Conservation (phyloP, 2,888 invertebrate species). For the Dusona sp. region DNA sequence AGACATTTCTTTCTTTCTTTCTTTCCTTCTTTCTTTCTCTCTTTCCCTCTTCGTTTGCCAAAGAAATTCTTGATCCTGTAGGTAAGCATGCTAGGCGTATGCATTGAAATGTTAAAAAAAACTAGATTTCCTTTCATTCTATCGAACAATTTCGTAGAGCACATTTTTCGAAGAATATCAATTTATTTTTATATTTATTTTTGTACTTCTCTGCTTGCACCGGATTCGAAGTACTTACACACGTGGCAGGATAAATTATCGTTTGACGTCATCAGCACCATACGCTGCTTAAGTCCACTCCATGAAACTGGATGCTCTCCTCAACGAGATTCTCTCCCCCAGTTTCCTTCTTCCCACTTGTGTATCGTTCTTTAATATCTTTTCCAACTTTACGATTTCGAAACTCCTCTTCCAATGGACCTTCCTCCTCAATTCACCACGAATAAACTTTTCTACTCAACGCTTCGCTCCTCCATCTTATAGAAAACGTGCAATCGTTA, state of each 20-base stretch:
- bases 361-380: constrained; percentile 42
- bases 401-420: not conserved
- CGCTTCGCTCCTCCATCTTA: not conserved
- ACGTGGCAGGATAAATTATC: constrained; percentile 50
- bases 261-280: constrained; percentile 49
- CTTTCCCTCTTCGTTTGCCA: constrained; percentile 36
- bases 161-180: not conserved
- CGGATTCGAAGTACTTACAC: not conserved
- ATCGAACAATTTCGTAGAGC: not conserved
- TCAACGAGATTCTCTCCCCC: constrained; percentile 19
- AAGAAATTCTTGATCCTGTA: constrained; percentile 50
- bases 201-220: not conserved
- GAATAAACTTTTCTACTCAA: not conserved
- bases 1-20: constrained; percentile 37
- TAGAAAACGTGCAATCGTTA: too few species aligned
- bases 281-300: constrained; percentile 27
- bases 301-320: constrained; percentile 40
- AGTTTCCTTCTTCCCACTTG: constrained; percentile 12
- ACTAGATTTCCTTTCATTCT: not conserved
- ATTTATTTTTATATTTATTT: not conserved
- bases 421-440: not conserved
- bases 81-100: not conserved
- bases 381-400: constrained; percentile 41
- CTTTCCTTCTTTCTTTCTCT: constrained; percentile 43
- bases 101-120: not conserved